Base-by-base conservation (phyloP, 1,140 invertebrate genomes). In the Cyrtorhinus lividipennis region DNA sequence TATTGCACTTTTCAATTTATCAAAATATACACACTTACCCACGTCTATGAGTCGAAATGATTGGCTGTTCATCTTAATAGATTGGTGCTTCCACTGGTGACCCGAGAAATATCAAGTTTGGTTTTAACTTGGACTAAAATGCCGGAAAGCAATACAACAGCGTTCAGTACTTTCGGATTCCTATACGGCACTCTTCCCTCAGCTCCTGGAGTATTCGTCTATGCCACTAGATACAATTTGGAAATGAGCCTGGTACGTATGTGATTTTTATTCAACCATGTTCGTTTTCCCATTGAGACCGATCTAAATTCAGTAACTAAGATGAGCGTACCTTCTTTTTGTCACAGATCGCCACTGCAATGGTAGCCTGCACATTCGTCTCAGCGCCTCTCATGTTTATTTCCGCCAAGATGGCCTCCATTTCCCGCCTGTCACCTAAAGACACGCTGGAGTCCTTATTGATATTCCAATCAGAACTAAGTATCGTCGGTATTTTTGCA, bases 111-210 rank as follows among this genome's bases (percentile, higher is more conserved):
- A 24, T 84, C 93, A 0, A 87, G 83, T 70, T 73, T 89, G 15
- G 72, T 92, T 22, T 75, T 87, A 44, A 63, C 59, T 57, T 30
- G 58, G 15, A 48, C 58, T 15, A 57, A 60, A 26, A 20, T 56
- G 5, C 25, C 45, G 12, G 73, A 78, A 46, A 83, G 82, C 48
- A 85, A 89, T 64, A 92, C 87, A 0, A 75, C 80, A 22, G 85
- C 90, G 66, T 77, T 92, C 24, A 90, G 88, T 67, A 95, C 90
- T 58, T 97, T 91, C 74, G 93, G 88, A 0, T 98, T 97, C 77
- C 78, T 98, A 0, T 98, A 98, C 74, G 94, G 95, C 59, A 96
- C 92, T 0, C 90, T 97, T 73, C 95, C 94, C 1, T 86, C 92
- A 30, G 93, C 94, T 24, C 94, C 95, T 0, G 90, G 90, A 45